These are phyloP conservation scores for Rhabdornis inornatus DNA, from an alignment of 2,113 vertebrate species.

Conservation along the genomic window DNA sequence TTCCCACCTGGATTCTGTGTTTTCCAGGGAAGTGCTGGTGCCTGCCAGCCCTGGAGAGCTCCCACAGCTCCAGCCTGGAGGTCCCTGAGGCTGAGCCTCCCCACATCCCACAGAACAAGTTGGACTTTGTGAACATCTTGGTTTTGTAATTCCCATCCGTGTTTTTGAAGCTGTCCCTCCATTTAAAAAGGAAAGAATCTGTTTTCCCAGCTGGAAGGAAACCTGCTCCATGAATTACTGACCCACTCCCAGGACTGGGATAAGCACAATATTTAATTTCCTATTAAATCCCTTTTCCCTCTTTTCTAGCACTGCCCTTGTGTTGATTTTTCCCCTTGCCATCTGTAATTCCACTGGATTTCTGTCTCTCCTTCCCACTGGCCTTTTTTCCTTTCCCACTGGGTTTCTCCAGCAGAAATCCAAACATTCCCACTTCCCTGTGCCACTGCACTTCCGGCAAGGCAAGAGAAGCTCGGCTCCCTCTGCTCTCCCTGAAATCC, in stretches of 20 bases:
- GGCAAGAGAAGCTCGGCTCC: background rate
- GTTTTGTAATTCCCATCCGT: no score
- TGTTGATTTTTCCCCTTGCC: background rate
- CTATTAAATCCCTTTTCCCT: background rate
- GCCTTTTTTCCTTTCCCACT: no score
- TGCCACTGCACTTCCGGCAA: background rate
- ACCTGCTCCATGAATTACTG: background rate
- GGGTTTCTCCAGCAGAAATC: background rate
- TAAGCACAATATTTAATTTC: background rate
- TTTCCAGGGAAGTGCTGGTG: no score
- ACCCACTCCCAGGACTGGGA: background rate
- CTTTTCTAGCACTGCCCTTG: background rate
- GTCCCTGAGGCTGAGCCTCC: no score
- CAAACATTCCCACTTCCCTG: background rate
- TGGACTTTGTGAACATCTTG: no score
- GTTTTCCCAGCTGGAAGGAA: background rate
- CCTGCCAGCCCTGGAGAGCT: no score
- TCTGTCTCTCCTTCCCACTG: background rate
- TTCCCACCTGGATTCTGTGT: no score
- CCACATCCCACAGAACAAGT: no score
- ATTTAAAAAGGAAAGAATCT: background rate
- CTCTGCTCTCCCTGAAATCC: background rate
- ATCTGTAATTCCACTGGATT: background rate
- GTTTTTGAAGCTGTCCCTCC: background rate
- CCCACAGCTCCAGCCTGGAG: no score